These are phyloP conservation scores for Eudemis profundana DNA, from an alignment of 2,888 invertebrate genomes.

Conservation along the genomic window DNA sequence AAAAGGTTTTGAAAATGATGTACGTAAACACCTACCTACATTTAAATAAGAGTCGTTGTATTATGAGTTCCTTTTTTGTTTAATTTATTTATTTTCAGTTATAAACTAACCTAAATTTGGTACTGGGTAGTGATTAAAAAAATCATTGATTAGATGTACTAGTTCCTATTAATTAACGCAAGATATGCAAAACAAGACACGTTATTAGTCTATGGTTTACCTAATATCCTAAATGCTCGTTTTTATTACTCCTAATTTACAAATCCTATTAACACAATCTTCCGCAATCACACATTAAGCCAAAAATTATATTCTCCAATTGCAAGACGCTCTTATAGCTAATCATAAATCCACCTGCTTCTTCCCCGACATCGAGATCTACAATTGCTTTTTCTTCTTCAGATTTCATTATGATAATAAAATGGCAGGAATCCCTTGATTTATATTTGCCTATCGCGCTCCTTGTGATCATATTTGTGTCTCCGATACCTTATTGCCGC, in stretches of 20 bases:
- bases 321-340: conserved; percentile 20
- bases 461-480: conserved; percentile 58
- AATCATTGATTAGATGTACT: too few species aligned
- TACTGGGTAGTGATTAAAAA: too few species aligned
- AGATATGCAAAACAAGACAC: too few species aligned
- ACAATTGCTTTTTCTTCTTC: conserved; percentile 47
- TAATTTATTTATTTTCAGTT: too few species aligned
- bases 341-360: conserved; percentile 38
- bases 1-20: conserved; percentile 19
- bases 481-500: conserved; percentile 52
- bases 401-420: conserved; percentile 78
- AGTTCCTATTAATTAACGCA: too few species aligned
- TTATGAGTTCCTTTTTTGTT: too few species aligned
- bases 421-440: conserved; percentile 57
- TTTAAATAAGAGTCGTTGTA: not conserved
- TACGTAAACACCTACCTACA: conserved; percentile 5
- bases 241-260: conserved; percentile 1
- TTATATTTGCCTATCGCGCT: conserved; percentile 57
- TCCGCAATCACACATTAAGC: conserved; percentile 20
- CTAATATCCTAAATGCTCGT: not conserved
- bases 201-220: too few species aligned
- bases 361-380: conserved; percentile 28
- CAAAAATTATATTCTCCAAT: conserved; percentile 30
- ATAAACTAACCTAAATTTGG: too few species aligned
- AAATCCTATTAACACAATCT: conserved; percentile 6